Percentiles rank a stretch among this genome's conserved stretches.
Conservation (phyloP, 2,113 vertebrate genomes). For the Acinonyx jubatus region DNA sequence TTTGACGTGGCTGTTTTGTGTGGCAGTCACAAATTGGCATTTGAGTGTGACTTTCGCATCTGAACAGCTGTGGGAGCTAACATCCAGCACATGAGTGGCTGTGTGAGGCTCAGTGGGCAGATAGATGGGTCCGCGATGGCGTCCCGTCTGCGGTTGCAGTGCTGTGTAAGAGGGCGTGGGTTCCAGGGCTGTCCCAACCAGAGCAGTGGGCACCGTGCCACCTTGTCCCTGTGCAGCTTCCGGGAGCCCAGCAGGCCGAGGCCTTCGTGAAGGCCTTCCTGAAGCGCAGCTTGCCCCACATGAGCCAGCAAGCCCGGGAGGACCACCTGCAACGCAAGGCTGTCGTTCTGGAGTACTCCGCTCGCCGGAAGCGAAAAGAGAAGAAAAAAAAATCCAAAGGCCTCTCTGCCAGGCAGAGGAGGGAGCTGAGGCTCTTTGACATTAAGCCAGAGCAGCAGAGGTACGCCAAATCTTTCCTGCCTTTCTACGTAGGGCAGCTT, state of each 20-base stretch:
- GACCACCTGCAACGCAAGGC: conserved; percentile 87
- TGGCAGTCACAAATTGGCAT: neutral
- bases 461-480: conserved; percentile 70
- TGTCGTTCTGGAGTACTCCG: conserved; percentile 86
- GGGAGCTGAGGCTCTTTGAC: conserved; percentile 89
- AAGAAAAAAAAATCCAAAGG: conserved; percentile 85
- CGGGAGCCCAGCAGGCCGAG: conserved; percentile 75
- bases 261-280: conserved; percentile 90
- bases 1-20: neutral
- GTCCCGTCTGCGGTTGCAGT: neutral
- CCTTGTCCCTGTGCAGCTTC: conserved; percentile 76
- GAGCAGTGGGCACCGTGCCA: accelerated
- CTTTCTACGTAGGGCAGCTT: neutral
- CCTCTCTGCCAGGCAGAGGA: conserved; percentile 87
- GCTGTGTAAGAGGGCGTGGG: too few species aligned
- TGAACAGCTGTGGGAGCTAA: too few species aligned
- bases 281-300: conserved; percentile 82
- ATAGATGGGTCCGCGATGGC: neutral
- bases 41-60: neutral
- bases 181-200: neutral
- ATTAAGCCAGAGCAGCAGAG: conserved; percentile 91
- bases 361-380: conserved; percentile 75
- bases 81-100: neutral
- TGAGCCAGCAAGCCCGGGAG: conserved; percentile 64
- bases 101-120: neutral